Conservation (phyloP, 2,113 vertebrate species). For the Alosa alosa region DNA sequence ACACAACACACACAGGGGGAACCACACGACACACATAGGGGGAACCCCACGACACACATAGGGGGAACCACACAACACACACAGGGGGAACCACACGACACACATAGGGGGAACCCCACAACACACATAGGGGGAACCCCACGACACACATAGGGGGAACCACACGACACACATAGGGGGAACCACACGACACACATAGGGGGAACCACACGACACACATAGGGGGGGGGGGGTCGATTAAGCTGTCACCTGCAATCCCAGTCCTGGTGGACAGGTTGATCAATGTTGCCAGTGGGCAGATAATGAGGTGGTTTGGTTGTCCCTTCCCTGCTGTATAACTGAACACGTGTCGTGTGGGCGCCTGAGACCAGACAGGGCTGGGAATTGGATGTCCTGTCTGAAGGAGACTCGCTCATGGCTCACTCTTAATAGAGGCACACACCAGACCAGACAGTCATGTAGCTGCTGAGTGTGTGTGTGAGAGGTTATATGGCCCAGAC, state of each 20-base stretch:
- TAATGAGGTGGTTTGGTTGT: conserved; percentile 59
- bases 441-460: not conserved
- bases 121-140: too few relatives aligned
- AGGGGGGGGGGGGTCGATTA: conserved; percentile 35
- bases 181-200: too few relatives aligned
- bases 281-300: conserved; percentile 59
- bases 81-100: not conserved
- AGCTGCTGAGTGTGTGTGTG: too few relatives aligned
- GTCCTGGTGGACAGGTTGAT: conserved; percentile 54
- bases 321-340: conserved; percentile 59
- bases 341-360: conserved; percentile 52
- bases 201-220: too few relatives aligned
- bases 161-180: not conserved
- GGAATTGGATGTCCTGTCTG: too few relatives aligned
- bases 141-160: too few relatives aligned
- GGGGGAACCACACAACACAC: too few relatives aligned
- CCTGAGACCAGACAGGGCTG: too few relatives aligned
- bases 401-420: too few relatives aligned
- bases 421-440: not conserved
- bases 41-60: not conserved
- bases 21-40: too few relatives aligned
- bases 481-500: too few relatives aligned
- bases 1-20: not conserved
- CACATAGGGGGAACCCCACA: too few relatives aligned
- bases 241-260: conserved; percentile 49